phyloP scores from a whole-genome alignment of 1,140 invertebrate species.

The Drosophila ironensis region DNA sequence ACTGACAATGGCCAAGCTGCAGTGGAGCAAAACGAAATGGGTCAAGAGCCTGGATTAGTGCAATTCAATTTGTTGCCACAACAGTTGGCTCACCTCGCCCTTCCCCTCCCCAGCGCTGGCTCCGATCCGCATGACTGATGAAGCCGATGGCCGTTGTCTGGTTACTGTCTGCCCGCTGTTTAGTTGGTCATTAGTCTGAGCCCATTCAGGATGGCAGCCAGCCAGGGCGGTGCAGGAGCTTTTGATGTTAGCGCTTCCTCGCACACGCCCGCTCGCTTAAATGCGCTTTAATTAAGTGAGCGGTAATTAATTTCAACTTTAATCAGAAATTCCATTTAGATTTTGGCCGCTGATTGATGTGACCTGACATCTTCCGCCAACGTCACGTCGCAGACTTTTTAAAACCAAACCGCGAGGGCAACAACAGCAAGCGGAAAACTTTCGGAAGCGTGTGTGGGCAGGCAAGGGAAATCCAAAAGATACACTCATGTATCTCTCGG shows the following conservation, averaged over 20 bases:
- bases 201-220: constrained; percentile 60
- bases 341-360: constrained; percentile 77
- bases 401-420: constrained; percentile 25
- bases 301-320: constrained; percentile 80
- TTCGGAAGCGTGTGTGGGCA: constrained; percentile 24
- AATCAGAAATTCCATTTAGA: constrained; percentile 81
- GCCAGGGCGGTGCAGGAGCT: constrained; percentile 45
- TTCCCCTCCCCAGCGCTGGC: background rate
- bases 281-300: constrained; percentile 80
- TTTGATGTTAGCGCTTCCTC: constrained; percentile 48
- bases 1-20: constrained; percentile 56
- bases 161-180: constrained; percentile 73
- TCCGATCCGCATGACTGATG: constrained; percentile 64
- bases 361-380: constrained; percentile 66
- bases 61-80: constrained; percentile 48
- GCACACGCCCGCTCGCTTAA: constrained; percentile 38
- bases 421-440: constrained; percentile 21
- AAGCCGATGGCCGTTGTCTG: constrained; percentile 72
- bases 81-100: constrained; percentile 4
- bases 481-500: too few relatives aligned
- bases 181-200: constrained; percentile 74
- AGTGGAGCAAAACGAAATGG: constrained; percentile 44
- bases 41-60: constrained; percentile 44
- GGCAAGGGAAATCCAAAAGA: background rate
- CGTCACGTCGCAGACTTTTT: constrained; percentile 39